These are phyloP conservation scores for Leucophenga varia DNA, from an alignment of 1,140 invertebrate species.

Conservation along the genomic window DNA sequence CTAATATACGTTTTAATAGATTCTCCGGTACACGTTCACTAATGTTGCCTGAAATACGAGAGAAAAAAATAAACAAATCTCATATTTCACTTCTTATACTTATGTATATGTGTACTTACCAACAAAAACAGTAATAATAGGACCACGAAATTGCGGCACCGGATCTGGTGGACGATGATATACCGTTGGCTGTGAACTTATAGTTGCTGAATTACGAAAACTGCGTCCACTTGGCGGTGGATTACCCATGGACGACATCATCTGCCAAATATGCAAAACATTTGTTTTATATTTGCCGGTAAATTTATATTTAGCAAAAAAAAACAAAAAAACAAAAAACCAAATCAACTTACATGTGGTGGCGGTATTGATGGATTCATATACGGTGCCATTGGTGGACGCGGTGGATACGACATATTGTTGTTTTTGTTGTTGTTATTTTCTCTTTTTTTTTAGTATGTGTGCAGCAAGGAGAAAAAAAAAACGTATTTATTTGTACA, in stretches of 20 bases:
- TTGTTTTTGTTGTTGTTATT: slow-evolving; percentile 8
- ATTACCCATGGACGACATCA: slow-evolving; percentile 59
- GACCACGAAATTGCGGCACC: slow-evolving; percentile 64
- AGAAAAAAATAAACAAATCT: slow-evolving; percentile 27
- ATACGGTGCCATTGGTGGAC: slow-evolving; percentile 63
- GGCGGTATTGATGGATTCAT: slow-evolving; percentile 61
- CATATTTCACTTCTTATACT: not conserved
- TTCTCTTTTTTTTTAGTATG: slow-evolving; percentile 13
- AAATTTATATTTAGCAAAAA: too few relatives aligned
- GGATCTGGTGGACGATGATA: slow-evolving; percentile 50
- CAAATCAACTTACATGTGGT: slow-evolving; percentile 55
- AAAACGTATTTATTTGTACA: too few relatives aligned
- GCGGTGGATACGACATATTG: slow-evolving; percentile 51
- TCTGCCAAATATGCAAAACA: slow-evolving; percentile 34
- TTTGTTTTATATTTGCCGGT: slow-evolving; percentile 4
- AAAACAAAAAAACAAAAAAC: too few relatives aligned
- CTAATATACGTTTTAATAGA: slow-evolving; percentile 90
- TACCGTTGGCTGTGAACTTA: slow-evolving; percentile 50
- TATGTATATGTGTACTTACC: slow-evolving; percentile 50
- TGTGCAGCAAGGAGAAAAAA: too few relatives aligned
- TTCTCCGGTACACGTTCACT: slow-evolving; percentile 92
- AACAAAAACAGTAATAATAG: slow-evolving; percentile 96
- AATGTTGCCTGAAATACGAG: slow-evolving; percentile 98
- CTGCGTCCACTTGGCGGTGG: slow-evolving; percentile 48
- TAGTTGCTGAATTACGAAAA: slow-evolving; percentile 55